Conservation (phyloP, 1,140 invertebrate genomes). For the Drosophila leontia region DNA sequence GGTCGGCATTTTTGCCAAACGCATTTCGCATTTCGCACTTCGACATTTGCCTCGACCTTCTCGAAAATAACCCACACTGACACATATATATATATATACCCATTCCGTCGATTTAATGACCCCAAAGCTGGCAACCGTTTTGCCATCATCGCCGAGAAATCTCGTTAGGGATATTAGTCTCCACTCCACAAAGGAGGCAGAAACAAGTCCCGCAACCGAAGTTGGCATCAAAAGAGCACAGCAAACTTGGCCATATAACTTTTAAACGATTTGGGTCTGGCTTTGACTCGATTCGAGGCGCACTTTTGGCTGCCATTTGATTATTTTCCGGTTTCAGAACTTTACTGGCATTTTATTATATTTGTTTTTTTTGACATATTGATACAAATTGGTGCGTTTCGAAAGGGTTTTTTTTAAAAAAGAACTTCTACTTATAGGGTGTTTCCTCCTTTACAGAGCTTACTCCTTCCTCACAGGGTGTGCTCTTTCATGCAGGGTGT, state of each 20-base stretch:
- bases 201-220: constrained; percentile 2
- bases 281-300: constrained; percentile 17
- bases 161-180: constrained; percentile 34
- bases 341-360: not conserved
- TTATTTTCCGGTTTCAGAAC: constrained; percentile 4
- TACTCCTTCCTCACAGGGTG: not conserved
- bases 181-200: constrained; percentile 24
- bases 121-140: constrained; percentile 36
- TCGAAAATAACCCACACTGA: not conserved
- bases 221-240: constrained; percentile 4
- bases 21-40: constrained; percentile 44
- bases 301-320: constrained; percentile 9
- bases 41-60: constrained; percentile 16
- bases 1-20: constrained; percentile 63
- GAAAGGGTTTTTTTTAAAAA: too few species aligned
- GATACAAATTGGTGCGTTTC: not conserved
- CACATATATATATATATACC: too few species aligned
- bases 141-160: constrained; percentile 33
- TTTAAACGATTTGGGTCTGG: constrained; percentile 37
- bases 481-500: not conserved
- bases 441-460: not conserved
- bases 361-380: not conserved
- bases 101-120: constrained; percentile 44
- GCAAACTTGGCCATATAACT: constrained; percentile 24
- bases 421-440: not conserved